Evolutionary conservation across 2,113 vertebrate genomes (phyloP).

Genomic region (Silurus asotus): DNA sequence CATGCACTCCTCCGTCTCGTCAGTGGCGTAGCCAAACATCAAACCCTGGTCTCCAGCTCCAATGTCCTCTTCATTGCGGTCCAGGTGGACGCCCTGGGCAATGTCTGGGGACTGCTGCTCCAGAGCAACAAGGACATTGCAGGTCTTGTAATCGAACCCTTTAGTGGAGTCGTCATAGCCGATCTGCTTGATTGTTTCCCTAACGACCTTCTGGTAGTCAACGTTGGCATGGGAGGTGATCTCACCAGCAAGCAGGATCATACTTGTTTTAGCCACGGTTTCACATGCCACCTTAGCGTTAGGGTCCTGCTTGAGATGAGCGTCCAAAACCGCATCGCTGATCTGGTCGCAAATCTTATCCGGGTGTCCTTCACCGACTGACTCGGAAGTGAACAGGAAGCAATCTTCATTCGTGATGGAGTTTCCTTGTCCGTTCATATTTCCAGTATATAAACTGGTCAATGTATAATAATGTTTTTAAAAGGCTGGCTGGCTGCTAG

Average conservation of each 20-base stretch:
- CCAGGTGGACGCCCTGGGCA: constrained; percentile 89
- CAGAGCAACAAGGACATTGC: constrained; percentile 77
- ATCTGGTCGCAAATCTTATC: constrained; percentile 78
- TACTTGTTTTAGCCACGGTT: constrained; percentile 94
- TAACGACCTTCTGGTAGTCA: constrained; percentile 91
- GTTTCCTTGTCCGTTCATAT: constrained; percentile 83
- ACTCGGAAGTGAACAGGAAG: constrained; percentile 93
- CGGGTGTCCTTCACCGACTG: constrained; percentile 81
- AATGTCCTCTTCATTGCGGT: constrained; percentile 90
- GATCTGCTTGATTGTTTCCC: constrained; percentile 88
- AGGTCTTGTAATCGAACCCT: constrained; percentile 86
- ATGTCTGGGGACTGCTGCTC: constrained; percentile 95
- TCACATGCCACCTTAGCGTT: constrained; percentile 79
- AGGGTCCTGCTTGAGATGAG: constrained; percentile 73
- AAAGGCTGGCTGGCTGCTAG: neutral
- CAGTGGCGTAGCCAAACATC: constrained; percentile 96
- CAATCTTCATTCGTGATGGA: constrained; percentile 80
- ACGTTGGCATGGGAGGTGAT: constrained; percentile 86
- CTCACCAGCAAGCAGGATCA: constrained; percentile 93
- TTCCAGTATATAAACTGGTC: neutral
- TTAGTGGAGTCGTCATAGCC: constrained; percentile 94
- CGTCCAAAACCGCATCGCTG: constrained; percentile 75
- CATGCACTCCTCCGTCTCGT: constrained; percentile 97
- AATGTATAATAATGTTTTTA: neutral
- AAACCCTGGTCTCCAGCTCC: constrained; percentile 95